These are phyloP conservation scores for Drosophila silvestris DNA, from an alignment of 2,888 invertebrate species.

Conservation along the genomic window DNA sequence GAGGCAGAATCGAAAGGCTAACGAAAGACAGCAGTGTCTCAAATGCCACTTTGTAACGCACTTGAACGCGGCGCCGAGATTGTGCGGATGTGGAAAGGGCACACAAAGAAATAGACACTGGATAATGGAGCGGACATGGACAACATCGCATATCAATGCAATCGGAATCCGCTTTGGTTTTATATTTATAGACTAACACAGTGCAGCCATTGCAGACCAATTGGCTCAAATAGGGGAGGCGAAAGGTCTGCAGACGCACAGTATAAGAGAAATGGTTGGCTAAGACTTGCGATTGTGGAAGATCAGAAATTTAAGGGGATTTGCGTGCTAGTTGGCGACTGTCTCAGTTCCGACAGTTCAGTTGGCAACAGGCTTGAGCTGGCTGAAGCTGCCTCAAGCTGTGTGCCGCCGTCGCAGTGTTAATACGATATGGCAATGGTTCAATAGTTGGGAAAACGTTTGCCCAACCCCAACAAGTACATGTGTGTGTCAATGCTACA, in stretches of 20 bases:
- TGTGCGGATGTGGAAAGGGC: slow-evolving; percentile 17
- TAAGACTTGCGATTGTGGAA: slow-evolving; percentile 30
- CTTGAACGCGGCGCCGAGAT: slow-evolving; percentile 48
- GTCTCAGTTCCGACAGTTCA: slow-evolving; percentile 32
- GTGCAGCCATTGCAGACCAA: slow-evolving; percentile 24
- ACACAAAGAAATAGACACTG: slow-evolving; percentile 68
- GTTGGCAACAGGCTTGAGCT: slow-evolving; percentile 17
- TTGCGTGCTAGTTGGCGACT: slow-evolving; percentile 70
- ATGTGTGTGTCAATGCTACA: slow-evolving; percentile 59
- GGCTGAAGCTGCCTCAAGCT: slow-evolving; percentile 39
- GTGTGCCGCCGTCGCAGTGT: slow-evolving; percentile 47
- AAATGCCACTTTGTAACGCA: slow-evolving; percentile 57
- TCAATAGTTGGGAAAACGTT: slow-evolving; percentile 80
- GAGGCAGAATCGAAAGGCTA: slow-evolving; percentile 41
- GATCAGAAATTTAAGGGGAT: slow-evolving; percentile 74
- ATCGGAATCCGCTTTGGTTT: slow-evolving; percentile 74
- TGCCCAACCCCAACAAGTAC: slow-evolving; percentile 73
- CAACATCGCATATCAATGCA: slow-evolving; percentile 74
- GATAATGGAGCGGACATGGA: slow-evolving; percentile 47
- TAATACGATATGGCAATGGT: slow-evolving; percentile 77
- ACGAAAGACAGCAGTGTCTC: slow-evolving; percentile 57
- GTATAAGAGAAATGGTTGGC: slow-evolving; percentile 38
- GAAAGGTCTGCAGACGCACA: slow-evolving; percentile 12
- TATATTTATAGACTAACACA: slow-evolving; percentile 67
- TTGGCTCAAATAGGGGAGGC: background rate